phyloP scores from a whole-genome alignment of 2,888 invertebrate genomes.

The Cryptops parisi region DNA sequence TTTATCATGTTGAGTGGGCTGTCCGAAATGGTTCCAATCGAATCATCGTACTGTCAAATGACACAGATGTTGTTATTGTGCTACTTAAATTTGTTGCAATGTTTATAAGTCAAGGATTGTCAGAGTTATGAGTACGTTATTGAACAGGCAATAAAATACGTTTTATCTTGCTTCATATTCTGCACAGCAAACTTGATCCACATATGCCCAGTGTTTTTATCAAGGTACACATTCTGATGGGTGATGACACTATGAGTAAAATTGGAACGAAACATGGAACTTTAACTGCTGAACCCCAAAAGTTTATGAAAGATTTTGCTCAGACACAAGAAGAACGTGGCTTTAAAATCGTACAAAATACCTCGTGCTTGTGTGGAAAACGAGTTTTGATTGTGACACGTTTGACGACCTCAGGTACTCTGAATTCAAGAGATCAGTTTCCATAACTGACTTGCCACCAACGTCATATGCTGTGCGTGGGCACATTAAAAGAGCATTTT shows the following conservation, averaged over 20 bases:
- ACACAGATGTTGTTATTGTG: not conserved
- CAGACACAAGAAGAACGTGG: constrained; percentile 3
- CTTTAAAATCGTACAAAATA: not conserved
- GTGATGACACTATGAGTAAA: not conserved
- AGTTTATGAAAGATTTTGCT: constrained; percentile 3
- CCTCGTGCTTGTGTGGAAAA: constrained; percentile 1
- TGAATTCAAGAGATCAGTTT: too few relatives aligned
- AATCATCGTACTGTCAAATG: constrained; percentile 3
- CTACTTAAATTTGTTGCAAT: constrained; percentile 1
- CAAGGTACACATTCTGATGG: constrained; percentile 1
- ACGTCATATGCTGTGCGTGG: constrained; percentile 1
- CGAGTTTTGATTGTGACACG: too few relatives aligned
- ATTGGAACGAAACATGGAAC: constrained; percentile 1
- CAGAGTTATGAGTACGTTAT: constrained; percentile 5
- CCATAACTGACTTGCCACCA: not conserved
- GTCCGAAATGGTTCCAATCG: not conserved
- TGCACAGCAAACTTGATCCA: not conserved
- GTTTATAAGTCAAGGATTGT: constrained; percentile 5
- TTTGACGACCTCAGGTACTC: too few relatives aligned
- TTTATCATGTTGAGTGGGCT: not conserved
- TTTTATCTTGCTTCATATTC: not conserved
- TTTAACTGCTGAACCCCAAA: not conserved
- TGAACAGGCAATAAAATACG: not conserved
- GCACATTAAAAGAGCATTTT: not conserved
- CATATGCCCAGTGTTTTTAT: not conserved